These are phyloP conservation scores for Ammospiza caudacuta DNA, from an alignment of 2,113 vertebrate genomes.

Conservation along the genomic window DNA sequence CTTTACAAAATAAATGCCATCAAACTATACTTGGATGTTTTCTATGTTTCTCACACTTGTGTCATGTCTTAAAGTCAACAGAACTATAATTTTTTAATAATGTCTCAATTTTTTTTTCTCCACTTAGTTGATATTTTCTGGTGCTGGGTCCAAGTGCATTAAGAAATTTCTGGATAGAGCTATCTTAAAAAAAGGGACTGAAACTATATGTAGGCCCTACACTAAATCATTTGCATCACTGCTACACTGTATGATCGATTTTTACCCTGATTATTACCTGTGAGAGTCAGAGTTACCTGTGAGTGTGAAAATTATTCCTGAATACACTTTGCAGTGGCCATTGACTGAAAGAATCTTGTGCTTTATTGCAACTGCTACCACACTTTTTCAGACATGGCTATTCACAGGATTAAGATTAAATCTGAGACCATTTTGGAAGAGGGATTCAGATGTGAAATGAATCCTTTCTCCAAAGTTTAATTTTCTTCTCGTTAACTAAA, in stretches of 20 bases:
- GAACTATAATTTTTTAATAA: neutral
- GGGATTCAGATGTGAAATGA: slow-evolving; percentile 54
- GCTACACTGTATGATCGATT: neutral
- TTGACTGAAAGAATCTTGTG: neutral
- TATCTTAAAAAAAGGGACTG: neutral
- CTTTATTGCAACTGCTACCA: neutral
- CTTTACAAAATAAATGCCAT: neutral
- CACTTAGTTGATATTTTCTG: neutral
- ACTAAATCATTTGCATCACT: neutral
- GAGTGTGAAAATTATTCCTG: neutral
- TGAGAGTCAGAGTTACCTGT: too few species aligned
- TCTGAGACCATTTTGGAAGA: neutral
- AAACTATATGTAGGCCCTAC: neutral
- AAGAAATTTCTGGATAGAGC: neutral
- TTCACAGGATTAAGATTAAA: slow-evolving; percentile 7
- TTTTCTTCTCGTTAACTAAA: slow-evolving; percentile 73
- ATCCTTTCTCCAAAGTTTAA: slow-evolving; percentile 30
- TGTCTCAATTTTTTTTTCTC: neutral
- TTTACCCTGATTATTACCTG: neutral
- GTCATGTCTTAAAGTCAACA: neutral
- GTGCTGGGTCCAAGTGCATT: neutral
- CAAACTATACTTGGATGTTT: neutral
- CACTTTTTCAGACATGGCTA: neutral
- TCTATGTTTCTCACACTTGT: neutral
- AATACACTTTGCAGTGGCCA: neutral